phyloP scores from a whole-genome alignment of 2,113 vertebrate species.

The Apteryx mantelli region DNA sequence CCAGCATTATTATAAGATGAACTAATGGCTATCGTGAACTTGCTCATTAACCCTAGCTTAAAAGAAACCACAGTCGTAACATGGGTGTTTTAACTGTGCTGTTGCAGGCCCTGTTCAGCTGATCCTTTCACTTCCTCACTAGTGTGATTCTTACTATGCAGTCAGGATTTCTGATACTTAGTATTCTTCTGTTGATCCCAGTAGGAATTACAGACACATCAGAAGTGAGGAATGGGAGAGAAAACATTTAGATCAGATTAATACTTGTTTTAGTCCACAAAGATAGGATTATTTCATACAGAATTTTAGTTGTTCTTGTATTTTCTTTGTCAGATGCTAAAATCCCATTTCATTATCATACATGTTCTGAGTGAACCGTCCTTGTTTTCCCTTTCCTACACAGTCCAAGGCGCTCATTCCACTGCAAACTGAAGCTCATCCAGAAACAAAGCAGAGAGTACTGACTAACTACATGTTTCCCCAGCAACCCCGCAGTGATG shows the following conservation, averaged over 20 bases:
- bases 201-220: not conserved
- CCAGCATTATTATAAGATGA: not conserved
- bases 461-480: slow-evolving; percentile 99
- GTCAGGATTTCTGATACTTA: not conserved
- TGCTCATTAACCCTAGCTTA: fast-evolving
- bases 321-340: not conserved
- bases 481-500: slow-evolving; percentile 94
- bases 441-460: slow-evolving; percentile 97
- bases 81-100: not conserved
- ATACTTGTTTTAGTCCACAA: fast-evolving
- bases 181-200: not conserved
- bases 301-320: not conserved
- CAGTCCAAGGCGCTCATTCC: slow-evolving; percentile 99
- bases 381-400: not conserved
- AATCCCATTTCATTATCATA: fast-evolving
- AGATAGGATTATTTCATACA: too few species aligned
- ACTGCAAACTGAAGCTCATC: slow-evolving; percentile 97
- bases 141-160: not conserved
- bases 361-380: not conserved
- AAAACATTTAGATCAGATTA: not conserved
- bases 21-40: not conserved
- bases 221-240: not conserved
- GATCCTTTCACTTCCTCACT: not conserved
- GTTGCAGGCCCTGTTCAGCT: not conserved
- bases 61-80: fast-evolving